Evolutionary conservation across 2,888 invertebrate species (phyloP), one percentile per base, ranked within the genome.

Genomic region (Mesorhabditis belari): DNA sequence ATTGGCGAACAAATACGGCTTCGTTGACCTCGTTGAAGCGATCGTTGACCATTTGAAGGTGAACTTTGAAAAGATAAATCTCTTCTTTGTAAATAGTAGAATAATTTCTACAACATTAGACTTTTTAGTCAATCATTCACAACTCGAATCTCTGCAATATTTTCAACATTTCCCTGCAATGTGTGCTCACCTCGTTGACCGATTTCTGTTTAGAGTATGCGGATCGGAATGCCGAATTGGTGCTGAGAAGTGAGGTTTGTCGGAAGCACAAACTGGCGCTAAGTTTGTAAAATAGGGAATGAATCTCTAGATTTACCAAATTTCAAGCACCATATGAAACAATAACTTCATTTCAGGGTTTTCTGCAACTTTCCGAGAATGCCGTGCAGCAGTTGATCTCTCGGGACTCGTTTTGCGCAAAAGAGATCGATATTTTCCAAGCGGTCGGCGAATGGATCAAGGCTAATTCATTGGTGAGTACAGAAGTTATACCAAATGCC

Each of bases 1-100:
- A 4, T 85, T 98, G 81, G 91, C 94, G 35, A 92, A 98, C 85
- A 90, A 93, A 82, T 98, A 93, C 84, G 93, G 93, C 63, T 94
- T 98, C 84, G 87, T 86, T 63, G 91, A 92, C 82, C 83, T 98
- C 71, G 94, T 96, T 85, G 84, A 87, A 0, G 88, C 93, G 27
- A 90, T 98, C 72, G 93, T 93, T 0, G 91, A 94, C 77, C 93
- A 93, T 83, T 85, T 98, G 73, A 87, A 90, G 57, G 76, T 71
- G 21, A n/a, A n/a, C n/a, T n/a, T n/a, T n/a, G n/a, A n/a, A n/a
- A n/a, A n/a, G n/a, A n/a, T n/a, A n/a, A n/a, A n/a, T n/a, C n/a
- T n/a, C n/a, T n/a, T n/a, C n/a, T n/a, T n/a, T n/a, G n/a, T n/a
- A n/a, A n/a, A n/a, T n/a, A n/a, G n/a, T n/a, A n/a, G n/a, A n/a